Evolutionary conservation across 1,140 invertebrate genomes (phyloP), one percentile per base, ranked within the genome.

Genomic region (Aphaenogaster floridana): DNA sequence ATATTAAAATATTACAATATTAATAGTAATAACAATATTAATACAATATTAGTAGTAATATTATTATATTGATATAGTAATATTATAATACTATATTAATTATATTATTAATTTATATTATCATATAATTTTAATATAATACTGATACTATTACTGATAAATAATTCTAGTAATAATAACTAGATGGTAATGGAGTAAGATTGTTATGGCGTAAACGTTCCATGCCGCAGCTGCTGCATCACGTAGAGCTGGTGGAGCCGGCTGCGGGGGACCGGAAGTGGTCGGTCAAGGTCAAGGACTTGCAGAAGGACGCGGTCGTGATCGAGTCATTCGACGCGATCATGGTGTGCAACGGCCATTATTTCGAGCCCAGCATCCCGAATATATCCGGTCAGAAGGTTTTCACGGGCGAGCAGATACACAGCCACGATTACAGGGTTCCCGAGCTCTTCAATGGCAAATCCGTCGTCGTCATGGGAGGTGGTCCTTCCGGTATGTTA

Each of bases 301-400:
- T 98, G 4, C 91, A 92, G 15, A 96, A 93, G 28, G 96, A 97
- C 3, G 90, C 93, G 4, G 90, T 94, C 1, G 95, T 95, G 1
- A 95, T 96, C 15, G 96, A 96, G 61, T 89, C 88, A 15, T 98
- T 98, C 93, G 98, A 99, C 95, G 97, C 97, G 69, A 96, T 99
- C 21, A 96, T 98, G 94, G 96, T 99, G 11, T 99, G 98, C 93
- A 98, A 98, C 93, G 98, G 98, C 0, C 97, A 98, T 93, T 98
- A 98, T 87, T 97, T 97, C 89, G 97, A 97, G 21, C 97, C 97
- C 0, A 96, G 96, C 87, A 94, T 96, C 86, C 96, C 97, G 11
- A 92, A 93, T 28, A 94, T 98, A 90, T 94, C 96, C 77, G 97
- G 97, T n/a, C 94, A 96, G 2, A 94, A 97, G 17, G 91, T 95